Evolutionary conservation across 1,140 invertebrate genomes (phyloP).

Genomic region (Aphis gossypii): DNA sequence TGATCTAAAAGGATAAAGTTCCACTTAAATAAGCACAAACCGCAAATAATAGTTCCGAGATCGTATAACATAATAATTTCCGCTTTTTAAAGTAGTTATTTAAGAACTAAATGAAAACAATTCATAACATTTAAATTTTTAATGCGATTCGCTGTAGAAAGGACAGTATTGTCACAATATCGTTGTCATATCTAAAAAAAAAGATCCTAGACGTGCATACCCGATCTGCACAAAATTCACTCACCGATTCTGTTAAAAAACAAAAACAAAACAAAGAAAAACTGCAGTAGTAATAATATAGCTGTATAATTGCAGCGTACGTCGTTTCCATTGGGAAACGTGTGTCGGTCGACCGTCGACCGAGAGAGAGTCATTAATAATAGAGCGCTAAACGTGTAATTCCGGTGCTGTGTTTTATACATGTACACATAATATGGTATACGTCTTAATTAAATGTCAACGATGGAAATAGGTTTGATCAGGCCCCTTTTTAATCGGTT

Average conservation of each 20-base stretch:
- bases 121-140: too few species aligned
- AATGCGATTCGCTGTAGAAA: not conserved
- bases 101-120: too few species aligned
- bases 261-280: not conserved
- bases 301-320: slow-evolving; percentile 3
- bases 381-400: not conserved
- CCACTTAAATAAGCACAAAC: too few species aligned
- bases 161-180: not conserved
- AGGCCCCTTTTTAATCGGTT: not conserved
- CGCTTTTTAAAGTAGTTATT: too few species aligned
- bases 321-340: not conserved
- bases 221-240: not conserved
- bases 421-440: not conserved
- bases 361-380: slow-evolving; percentile 10
- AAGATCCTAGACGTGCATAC: not conserved
- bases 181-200: not conserved
- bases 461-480: not conserved
- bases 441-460: slow-evolving; percentile 28
- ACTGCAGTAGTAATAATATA: not conserved
- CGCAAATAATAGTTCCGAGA: too few species aligned
- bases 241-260: not conserved
- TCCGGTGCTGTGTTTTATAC: not conserved
- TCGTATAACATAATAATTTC: too few species aligned
- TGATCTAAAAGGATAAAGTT: too few species aligned
- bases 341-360: not conserved